Evolutionary conservation across 2,888 invertebrate genomes (phyloP), one percentile per base, ranked within the genome.

Genomic region (Acanthopleura granulata): DNA sequence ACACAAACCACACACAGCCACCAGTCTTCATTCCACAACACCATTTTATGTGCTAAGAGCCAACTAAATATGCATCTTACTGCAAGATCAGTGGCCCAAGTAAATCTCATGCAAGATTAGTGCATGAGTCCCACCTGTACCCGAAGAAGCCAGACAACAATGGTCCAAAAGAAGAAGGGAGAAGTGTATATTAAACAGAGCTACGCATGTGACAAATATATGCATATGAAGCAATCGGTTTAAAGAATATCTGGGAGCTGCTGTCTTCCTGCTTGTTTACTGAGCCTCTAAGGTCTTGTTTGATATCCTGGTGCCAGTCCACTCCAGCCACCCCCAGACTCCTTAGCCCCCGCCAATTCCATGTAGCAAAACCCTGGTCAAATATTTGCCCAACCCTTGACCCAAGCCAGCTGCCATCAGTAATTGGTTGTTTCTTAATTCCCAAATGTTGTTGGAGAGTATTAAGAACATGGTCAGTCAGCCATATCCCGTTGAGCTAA

Each of bases 301-400:
- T 57, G 57, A 57, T 57, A 57, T n/a, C 57, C 22, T 57, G 57
- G 6, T 18, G 3, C 57, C 22, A 57, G n/a, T 57, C 57, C 18
- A n/a, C 57, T 57, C 12, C 57, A 57, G 6, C 3, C 57, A 57
- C 9, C 40, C 40, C 40, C 18, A 57, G 57, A n/a, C 57, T 22
- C 22, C 57, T 22, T 6, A 57, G 57, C 6, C 22, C 57, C 22
- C n/a, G 57, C 57, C 57, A 57, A 22, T 22, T 18, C 57, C 57
- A 57, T 12, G 22, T 22, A 57, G 57, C 57, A 18, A 57, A 57
- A 57, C n/a, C 40, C 57, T 57, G 57, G 57, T 12, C 57, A 57
- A 57, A 57, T 57, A 57, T 57, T 57, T 57, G 57, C 57, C 57
- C 57, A 57, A 57, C 57, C 57, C 57, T 57, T 57, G 57, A 57